These are phyloP conservation scores for Ichneumon xanthorius DNA, from an alignment of 2,888 invertebrate genomes.

Conservation along the genomic window DNA sequence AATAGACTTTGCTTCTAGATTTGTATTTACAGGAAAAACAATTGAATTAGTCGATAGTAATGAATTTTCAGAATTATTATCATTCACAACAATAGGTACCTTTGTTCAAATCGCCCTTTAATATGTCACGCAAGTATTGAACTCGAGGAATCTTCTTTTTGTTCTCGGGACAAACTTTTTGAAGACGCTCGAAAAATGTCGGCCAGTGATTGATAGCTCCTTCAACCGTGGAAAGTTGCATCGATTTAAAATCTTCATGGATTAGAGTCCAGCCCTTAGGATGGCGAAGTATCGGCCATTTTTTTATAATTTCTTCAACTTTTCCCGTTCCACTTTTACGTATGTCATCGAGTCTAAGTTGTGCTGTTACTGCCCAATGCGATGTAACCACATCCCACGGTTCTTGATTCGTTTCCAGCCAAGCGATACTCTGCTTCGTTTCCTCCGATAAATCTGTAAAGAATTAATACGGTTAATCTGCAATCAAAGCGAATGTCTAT, in stretches of 20 bases:
- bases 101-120: too few relatives aligned
- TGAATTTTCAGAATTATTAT: too few relatives aligned
- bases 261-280: conserved; percentile 24
- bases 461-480: conserved; percentile 17
- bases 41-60: not conserved
- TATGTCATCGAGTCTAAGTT: conserved; percentile 10
- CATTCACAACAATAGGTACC: too few relatives aligned
- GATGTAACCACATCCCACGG: conserved; percentile 38
- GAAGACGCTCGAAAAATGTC: conserved; percentile 8
- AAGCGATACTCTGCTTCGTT: conserved; percentile 15
- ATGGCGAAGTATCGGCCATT: conserved; percentile 36
- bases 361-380: conserved; percentile 18
- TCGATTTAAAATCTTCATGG: conserved; percentile 5
- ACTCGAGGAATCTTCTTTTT: conserved; percentile 13
- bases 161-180: not conserved
- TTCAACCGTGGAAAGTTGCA: not conserved
- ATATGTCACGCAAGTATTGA: not conserved
- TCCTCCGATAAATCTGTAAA: conserved; percentile 23
- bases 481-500: conserved; percentile 2
- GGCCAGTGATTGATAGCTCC: conserved; percentile 14
- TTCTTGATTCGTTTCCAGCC: conserved; percentile 25
- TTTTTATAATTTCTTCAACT: not conserved
- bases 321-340: not conserved
- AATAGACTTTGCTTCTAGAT: conserved; percentile 30
- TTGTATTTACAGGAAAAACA: conserved; percentile 4